These are phyloP conservation scores for Drosophila rufa DNA, from an alignment of 1,140 invertebrate genomes.

Conservation along the genomic window DNA sequence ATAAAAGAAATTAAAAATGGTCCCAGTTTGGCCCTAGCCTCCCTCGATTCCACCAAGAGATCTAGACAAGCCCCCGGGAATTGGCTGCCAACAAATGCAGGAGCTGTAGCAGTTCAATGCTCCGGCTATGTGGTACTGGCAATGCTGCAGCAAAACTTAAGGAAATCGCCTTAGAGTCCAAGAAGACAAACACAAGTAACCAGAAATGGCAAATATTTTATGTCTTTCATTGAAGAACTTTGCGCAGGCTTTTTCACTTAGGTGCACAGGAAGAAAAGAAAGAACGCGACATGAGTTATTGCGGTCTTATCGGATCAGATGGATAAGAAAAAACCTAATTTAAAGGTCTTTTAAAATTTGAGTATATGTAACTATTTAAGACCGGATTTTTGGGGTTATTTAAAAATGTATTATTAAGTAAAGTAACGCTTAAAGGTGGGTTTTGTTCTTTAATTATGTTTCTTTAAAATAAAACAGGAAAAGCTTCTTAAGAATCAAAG, in stretches of 20 bases:
- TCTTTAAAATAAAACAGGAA: no score
- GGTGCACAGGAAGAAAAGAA: conserved; percentile 16
- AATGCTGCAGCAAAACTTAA: conserved; percentile 63
- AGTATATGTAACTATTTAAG: no score
- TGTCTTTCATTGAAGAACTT: conserved; percentile 66
- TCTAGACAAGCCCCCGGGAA: conserved; percentile 32
- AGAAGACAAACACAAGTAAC: conserved; percentile 23
- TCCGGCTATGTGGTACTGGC: conserved; percentile 30
- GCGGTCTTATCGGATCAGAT: conserved; percentile 1
- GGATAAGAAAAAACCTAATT: background rate
- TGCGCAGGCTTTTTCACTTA: conserved; percentile 56
- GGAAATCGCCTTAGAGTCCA: conserved; percentile 69
- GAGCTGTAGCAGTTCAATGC: conserved; percentile 65
- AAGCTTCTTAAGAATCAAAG: no score
- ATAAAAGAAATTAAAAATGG: conserved; percentile 79
- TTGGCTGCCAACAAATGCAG: conserved; percentile 67
- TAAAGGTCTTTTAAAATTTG: background rate
- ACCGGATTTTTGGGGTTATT: no score
- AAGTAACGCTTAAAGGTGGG: no score
- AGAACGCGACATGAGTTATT: background rate
- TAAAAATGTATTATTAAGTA: no score
- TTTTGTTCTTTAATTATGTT: no score
- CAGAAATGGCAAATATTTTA: conserved; percentile 59
- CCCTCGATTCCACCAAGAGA: background rate
- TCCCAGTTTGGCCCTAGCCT: conserved; percentile 20